These are phyloP conservation scores for Acanthurus tractus DNA, from an alignment of 2,797 vertebrate genomes.

Conservation along the genomic window DNA sequence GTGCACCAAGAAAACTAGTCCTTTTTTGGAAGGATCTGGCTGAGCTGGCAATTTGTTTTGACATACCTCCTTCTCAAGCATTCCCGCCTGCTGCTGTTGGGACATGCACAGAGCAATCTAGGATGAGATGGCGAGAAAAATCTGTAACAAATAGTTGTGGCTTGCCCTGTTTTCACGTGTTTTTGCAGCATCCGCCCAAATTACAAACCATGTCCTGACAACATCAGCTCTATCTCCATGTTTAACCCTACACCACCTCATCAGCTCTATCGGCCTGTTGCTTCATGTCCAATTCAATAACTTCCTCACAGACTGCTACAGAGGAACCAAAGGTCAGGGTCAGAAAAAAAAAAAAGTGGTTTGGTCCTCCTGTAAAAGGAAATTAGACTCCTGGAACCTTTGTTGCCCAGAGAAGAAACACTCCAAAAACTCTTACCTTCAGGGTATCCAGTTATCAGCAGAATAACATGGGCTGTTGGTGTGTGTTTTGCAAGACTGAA, in stretches of 20 bases:
- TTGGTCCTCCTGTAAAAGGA: background rate
- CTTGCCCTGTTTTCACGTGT: slow-evolving; percentile 51
- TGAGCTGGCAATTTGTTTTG: slow-evolving; percentile 20
- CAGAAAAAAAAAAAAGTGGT: background rate
- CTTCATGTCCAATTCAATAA: slow-evolving; percentile 23
- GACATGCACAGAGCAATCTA: slow-evolving; percentile 45
- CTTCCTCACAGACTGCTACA: background rate
- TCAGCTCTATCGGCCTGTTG: slow-evolving; percentile 1
- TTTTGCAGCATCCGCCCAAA: slow-evolving; percentile 20
- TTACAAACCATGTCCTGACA: background rate
- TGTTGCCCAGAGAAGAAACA: background rate
- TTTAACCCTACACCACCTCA: slow-evolving; percentile 1
- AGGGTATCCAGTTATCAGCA: background rate
- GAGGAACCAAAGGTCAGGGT: slow-evolving; percentile 15
- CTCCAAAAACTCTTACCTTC: background rate
- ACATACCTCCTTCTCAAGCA: slow-evolving; percentile 18
- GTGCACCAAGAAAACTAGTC: background rate
- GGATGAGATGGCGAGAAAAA: slow-evolving; percentile 13
- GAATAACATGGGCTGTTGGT: background rate
- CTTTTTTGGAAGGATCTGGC: background rate
- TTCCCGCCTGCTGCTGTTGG: slow-evolving; percentile 45
- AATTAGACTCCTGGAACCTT: background rate
- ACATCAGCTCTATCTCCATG: background rate
- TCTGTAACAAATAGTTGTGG: slow-evolving; percentile 53
- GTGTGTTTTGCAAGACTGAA: background rate